phyloP scores from a whole-genome alignment of 2,113 vertebrate genomes.

The Scartelaos histophorus region DNA sequence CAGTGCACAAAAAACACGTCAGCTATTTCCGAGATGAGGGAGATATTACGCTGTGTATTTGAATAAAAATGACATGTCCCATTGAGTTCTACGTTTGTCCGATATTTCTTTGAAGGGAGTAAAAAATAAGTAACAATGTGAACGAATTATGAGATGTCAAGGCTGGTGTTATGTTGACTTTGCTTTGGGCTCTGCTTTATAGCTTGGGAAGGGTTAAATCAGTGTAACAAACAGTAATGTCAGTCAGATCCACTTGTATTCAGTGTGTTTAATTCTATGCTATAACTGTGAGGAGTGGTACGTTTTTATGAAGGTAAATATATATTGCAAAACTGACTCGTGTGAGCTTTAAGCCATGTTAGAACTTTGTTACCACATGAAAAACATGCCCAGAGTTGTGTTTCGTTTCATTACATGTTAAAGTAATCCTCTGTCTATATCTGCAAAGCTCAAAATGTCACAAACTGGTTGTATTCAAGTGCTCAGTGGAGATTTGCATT shows the following conservation, averaged over 20 bases:
- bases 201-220: not conserved
- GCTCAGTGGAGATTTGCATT: no score
- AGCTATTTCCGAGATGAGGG: constrained; percentile 1
- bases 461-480: no score
- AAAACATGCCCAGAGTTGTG: no score
- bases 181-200: not conserved
- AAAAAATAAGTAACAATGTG: not conserved
- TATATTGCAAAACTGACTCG: no score
- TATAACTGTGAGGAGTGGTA: no score
- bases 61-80: not conserved
- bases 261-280: not conserved
- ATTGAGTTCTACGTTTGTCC: not conserved
- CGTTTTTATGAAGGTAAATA: no score
- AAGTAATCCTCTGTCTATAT: no score
- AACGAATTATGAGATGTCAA: not conserved
- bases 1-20: not conserved
- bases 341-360: no score
- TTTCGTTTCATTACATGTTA: no score
- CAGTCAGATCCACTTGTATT: not conserved
- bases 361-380: no score
- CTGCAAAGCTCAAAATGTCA: no score
- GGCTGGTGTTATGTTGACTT: not conserved
- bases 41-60: not conserved
- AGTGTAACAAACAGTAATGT: not conserved
- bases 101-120: not conserved